phyloP scores from a whole-genome alignment of 2,797 vertebrate species.

The Megaceryle alcyon region DNA sequence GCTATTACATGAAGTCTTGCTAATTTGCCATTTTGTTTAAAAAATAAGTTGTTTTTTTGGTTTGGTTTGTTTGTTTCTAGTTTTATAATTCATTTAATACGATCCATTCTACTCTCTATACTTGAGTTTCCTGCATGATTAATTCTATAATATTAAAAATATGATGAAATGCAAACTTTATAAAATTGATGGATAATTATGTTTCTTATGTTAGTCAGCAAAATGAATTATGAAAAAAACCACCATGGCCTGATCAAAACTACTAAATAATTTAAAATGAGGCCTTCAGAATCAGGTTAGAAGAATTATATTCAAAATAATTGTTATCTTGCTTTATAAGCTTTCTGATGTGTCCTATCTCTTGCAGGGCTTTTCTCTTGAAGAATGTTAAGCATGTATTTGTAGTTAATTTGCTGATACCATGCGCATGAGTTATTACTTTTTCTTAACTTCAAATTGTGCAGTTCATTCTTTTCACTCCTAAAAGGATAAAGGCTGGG shows the following conservation, averaged over 20 bases:
- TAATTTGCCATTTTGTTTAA: constrained; percentile 36
- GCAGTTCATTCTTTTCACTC: constrained; percentile 56
- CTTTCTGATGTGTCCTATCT: constrained; percentile 71
- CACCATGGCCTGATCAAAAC: constrained; percentile 56
- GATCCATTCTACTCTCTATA: constrained; percentile 63
- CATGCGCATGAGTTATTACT: constrained; percentile 44
- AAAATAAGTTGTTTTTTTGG: not conserved
- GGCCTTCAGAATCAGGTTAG: constrained; percentile 66
- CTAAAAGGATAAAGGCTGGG: constrained; percentile 60
- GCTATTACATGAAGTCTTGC: constrained; percentile 25
- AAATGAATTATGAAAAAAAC: constrained; percentile 51
- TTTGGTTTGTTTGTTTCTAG: not conserved
- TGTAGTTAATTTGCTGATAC: constrained; percentile 77
- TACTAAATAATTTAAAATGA: constrained; percentile 71
- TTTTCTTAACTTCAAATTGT: constrained; percentile 60
- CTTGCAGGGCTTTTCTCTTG: constrained; percentile 63
- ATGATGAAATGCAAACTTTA: constrained; percentile 66
- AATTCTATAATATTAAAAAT: constrained; percentile 69
- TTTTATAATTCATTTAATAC: constrained; percentile 49
- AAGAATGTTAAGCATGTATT: constrained; percentile 74
- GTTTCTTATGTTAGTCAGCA: constrained; percentile 49
- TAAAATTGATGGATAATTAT: constrained; percentile 69
- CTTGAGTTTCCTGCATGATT: constrained; percentile 69
- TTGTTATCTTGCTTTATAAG: constrained; percentile 72
- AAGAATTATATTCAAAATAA: constrained; percentile 73